Evolutionary conservation across 2,113 vertebrate genomes (phyloP).

Genomic region (Alces alces): DNA sequence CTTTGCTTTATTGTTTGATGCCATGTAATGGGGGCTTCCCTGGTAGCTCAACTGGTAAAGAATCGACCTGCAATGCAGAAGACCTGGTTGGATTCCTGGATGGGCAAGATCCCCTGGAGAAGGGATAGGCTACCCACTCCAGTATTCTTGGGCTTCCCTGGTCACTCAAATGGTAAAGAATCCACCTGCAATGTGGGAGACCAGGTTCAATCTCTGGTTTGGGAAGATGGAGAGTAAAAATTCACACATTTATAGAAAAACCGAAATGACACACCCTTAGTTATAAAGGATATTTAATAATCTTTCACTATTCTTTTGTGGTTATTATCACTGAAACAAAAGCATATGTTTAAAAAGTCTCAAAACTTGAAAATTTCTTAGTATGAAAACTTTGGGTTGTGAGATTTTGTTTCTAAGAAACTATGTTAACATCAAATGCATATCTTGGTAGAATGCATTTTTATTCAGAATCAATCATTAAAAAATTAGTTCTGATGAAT

Average conservation of each 20-base stretch:
- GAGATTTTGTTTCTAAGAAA: conserved; percentile 14
- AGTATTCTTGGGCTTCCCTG: neutral
- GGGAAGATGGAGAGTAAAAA: neutral
- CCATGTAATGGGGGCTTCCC: neutral
- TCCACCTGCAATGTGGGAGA: neutral
- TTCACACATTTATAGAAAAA: neutral
- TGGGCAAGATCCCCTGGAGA: neutral
- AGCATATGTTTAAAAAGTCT: neutral
- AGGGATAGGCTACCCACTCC: neutral
- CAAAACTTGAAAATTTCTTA: neutral
- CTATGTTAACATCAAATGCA: neutral
- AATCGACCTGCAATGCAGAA: neutral
- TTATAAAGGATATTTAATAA: neutral
- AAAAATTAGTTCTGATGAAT: neutral
- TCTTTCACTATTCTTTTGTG: neutral
- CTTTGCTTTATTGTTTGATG: neutral
- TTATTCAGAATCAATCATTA: neutral
- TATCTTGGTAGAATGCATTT: neutral
- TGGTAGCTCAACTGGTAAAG: neutral
- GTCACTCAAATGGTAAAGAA: neutral
- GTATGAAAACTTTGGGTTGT: neutral
- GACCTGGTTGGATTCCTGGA: neutral
- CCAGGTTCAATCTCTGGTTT: neutral
- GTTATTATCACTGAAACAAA: neutral
- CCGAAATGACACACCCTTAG: neutral